Evolutionary conservation across 2,113 vertebrate species (phyloP).

Genomic region (Anser brachyrhynchus): DNA sequence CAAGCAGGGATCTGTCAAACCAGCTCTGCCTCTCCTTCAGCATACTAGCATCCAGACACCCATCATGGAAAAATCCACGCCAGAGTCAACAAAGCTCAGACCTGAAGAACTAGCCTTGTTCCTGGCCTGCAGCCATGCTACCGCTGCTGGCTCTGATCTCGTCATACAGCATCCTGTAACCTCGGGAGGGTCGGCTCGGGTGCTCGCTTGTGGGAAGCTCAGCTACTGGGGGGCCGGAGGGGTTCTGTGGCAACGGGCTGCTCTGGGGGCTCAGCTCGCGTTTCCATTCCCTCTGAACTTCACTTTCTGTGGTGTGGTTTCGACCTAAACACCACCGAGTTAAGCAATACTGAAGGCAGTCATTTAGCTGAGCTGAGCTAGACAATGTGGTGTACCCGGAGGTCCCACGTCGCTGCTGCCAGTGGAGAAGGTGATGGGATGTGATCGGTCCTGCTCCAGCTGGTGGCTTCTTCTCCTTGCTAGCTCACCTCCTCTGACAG

Average conservation of each 20-base stretch:
- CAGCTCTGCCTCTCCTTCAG: constrained; percentile 3
- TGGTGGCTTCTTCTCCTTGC: background rate
- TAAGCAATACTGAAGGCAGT: background rate
- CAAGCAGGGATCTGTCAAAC: background rate
- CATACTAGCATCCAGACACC: background rate
- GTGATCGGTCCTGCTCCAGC: background rate
- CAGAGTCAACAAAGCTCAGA: background rate
- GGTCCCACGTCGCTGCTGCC: background rate
- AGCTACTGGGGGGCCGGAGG: background rate
- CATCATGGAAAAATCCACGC: background rate
- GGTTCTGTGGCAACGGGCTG: background rate
- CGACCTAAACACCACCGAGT: background rate
- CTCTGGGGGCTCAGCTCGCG: background rate
- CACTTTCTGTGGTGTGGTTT: background rate
- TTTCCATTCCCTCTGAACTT: background rate
- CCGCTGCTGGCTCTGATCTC: background rate
- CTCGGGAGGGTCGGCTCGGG: background rate
- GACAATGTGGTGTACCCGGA: background rate
- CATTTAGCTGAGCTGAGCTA: background rate
- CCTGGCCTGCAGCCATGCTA: background rate
- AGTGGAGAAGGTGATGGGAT: background rate
- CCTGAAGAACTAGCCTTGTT: background rate
- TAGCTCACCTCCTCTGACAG: background rate
- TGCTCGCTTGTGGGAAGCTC: background rate
- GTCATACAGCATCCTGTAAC: background rate